Evolutionary conservation across 2,113 vertebrate species (phyloP).

Genomic region (Hemibagrus wyckioides): DNA sequence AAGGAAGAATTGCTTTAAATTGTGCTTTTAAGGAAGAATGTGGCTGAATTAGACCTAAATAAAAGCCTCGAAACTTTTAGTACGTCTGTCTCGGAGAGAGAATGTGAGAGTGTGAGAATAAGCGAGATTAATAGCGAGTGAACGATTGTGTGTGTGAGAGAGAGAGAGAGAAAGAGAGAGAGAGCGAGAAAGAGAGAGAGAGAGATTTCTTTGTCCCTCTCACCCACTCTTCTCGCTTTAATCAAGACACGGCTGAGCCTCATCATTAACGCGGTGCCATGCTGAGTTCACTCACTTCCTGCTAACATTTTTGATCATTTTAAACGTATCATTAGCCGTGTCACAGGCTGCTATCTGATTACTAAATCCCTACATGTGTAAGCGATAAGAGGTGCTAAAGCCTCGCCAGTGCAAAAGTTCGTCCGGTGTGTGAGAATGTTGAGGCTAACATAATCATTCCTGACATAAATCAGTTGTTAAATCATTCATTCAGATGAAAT

Average conservation of each 20-base stretch:
- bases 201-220: not conserved
- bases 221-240: conserved; percentile 6
- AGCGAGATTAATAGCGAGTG: not conserved
- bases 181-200: not conserved
- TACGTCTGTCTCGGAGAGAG: not conserved
- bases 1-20: not conserved
- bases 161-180: not conserved
- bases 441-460: not conserved
- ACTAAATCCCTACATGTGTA: not conserved
- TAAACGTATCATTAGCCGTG: not conserved
- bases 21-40: not conserved
- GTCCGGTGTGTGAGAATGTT: not conserved
- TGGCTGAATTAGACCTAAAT: not conserved
- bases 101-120: not conserved
- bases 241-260: not conserved
- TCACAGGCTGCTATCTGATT: not conserved
- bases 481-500: not conserved
- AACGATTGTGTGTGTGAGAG: not conserved
- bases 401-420: not conserved
- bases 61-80: not conserved
- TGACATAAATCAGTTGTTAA: not conserved
- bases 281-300: not conserved
- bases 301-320: not conserved
- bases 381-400: not conserved
- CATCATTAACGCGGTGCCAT: not conserved